Evolutionary conservation across 1,140 invertebrate species (phyloP).

Genomic region (Drosophila insularis): DNA sequence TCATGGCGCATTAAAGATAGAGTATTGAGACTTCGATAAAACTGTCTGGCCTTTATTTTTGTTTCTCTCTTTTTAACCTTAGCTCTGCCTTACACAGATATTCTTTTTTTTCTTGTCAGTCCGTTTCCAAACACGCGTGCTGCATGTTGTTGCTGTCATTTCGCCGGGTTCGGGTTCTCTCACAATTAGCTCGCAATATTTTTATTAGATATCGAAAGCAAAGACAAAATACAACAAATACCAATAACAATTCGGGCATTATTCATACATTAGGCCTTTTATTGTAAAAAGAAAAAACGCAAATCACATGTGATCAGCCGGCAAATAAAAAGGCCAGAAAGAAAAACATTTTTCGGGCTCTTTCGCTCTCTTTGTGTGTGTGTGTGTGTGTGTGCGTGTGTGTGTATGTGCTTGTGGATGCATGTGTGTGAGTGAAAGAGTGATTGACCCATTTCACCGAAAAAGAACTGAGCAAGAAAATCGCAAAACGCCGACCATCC

Average conservation of each 20-base stretch:
- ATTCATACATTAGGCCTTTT: neutral
- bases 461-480: constrained; percentile 16
- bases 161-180: constrained; percentile 18
- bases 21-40: neutral
- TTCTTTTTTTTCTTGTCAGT: constrained; percentile 38
- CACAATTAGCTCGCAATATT: constrained; percentile 12
- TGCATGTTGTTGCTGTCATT: constrained; percentile 26
- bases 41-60: neutral
- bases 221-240: constrained; percentile 7
- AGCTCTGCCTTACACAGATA: constrained; percentile 53
- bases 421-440: constrained; percentile 17
- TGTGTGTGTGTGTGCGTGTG: constrained; percentile 30
- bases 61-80: constrained; percentile 60
- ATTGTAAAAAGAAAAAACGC: neutral
- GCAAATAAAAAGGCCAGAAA: constrained; percentile 23
- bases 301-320: constrained; percentile 47
- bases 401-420: constrained; percentile 28
- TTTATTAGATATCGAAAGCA: constrained; percentile 13
- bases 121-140: constrained; percentile 46
- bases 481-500: constrained; percentile 28
- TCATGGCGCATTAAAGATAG: neutral
- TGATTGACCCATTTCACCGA: constrained; percentile 53
- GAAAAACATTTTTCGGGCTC: constrained; percentile 33
- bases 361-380: constrained; percentile 12
- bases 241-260: neutral